These are phyloP conservation scores for Pristionchus japonicus DNA, from an alignment of 2,888 invertebrate species.

Conservation along the genomic window DNA sequence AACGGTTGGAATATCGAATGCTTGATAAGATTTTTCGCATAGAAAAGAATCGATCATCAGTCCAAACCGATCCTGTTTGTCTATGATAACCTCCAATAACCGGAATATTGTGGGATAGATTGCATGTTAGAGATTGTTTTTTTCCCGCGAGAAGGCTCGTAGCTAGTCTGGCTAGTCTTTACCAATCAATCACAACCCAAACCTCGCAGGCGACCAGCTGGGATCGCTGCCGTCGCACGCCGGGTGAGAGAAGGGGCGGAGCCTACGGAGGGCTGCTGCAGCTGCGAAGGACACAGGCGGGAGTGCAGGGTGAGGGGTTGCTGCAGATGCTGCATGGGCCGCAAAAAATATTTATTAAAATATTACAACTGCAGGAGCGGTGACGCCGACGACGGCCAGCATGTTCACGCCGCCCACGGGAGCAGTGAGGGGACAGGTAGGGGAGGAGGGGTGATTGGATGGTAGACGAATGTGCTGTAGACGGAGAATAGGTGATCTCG, in stretches of 20 bases:
- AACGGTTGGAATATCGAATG: background rate
- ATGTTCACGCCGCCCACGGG: conserved; percentile 43
- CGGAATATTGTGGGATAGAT: too few species aligned
- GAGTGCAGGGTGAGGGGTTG: background rate
- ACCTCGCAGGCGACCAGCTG: background rate
- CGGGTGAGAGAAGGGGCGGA: conserved; percentile 25
- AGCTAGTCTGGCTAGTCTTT: background rate
- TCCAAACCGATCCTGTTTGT: background rate
- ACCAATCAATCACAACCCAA: background rate
- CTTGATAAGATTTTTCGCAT: too few species aligned
- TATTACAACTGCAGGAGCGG: background rate
- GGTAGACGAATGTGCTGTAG: too few species aligned
- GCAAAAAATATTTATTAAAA: background rate
- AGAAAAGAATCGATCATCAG: too few species aligned
- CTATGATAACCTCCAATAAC: background rate
- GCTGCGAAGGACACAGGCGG: background rate
- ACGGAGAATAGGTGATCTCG: too few species aligned
- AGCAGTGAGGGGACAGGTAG: conserved; percentile 29
- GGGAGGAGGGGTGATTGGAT: too few species aligned
- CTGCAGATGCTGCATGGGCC: background rate
- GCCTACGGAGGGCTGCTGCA: conserved; percentile 40
- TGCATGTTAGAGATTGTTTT: too few species aligned
- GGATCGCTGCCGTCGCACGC: background rate
- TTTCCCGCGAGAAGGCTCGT: too few species aligned
- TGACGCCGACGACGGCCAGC: conserved; percentile 38